Percentiles rank a stretch among this genome's conserved stretches.
Evolutionary conservation across 2,113 vertebrate species (phyloP).

Genomic region (Notothenia coriiceps): DNA sequence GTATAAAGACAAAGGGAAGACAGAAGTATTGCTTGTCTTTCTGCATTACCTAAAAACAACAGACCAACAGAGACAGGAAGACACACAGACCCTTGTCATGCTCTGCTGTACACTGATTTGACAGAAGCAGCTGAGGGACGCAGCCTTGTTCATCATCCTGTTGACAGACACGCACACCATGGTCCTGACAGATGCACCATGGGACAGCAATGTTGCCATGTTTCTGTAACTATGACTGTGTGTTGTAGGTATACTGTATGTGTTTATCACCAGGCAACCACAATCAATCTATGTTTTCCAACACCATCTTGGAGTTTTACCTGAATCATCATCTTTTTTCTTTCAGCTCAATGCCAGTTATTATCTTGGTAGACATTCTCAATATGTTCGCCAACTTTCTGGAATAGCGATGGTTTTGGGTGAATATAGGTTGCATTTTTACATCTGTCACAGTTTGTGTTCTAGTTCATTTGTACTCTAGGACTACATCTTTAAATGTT

Average conservation of each 20-base stretch:
- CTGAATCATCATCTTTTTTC: neutral
- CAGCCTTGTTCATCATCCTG: slow-evolving; percentile 67
- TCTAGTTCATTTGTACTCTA: neutral
- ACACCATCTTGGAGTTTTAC: slow-evolving; percentile 1
- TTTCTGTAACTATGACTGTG: slow-evolving; percentile 12
- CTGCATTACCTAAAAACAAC: slow-evolving; percentile 53
- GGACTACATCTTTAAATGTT: neutral
- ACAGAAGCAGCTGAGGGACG: slow-evolving; percentile 72
- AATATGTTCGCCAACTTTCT: neutral
- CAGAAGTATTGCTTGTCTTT: slow-evolving; percentile 50
- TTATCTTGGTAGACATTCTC: neutral
- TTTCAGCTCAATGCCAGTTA: neutral
- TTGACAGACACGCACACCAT: slow-evolving; percentile 47
- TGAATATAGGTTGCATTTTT: neutral
- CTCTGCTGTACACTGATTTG: slow-evolving; percentile 60
- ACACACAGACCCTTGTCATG: slow-evolving; percentile 62
- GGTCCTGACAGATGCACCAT: slow-evolving; percentile 48
- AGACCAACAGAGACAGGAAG: slow-evolving; percentile 31
- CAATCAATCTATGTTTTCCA: neutral
- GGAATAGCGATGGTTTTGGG: neutral
- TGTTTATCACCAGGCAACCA: neutral
- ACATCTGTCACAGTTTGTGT: neutral
- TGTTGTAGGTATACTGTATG: neutral
- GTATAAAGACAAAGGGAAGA: slow-evolving; percentile 12
- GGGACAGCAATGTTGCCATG: slow-evolving; percentile 33